phyloP scores from a whole-genome alignment of 2,797 vertebrate genomes.

The Danio kyathit region DNA sequence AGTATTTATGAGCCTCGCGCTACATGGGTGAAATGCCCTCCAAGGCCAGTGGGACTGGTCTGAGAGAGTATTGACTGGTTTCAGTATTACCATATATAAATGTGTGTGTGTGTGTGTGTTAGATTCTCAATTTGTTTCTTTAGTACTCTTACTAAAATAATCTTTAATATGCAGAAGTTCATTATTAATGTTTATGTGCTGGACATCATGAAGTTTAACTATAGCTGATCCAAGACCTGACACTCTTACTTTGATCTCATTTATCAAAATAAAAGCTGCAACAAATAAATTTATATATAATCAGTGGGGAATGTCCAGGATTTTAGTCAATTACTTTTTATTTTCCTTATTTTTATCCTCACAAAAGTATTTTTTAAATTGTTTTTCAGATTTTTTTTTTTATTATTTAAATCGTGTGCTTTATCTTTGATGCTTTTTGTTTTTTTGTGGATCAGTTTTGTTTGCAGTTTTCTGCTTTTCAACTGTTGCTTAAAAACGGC shows the following conservation, averaged over 20 bases:
- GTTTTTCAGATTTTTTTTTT: too few relatives aligned
- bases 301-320: too few relatives aligned
- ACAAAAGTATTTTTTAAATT: too few relatives aligned
- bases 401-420: too few relatives aligned
- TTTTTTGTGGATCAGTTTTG: background rate
- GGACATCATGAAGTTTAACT: background rate
- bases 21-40: slow-evolving; percentile 4
- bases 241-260: background rate
- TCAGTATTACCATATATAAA: too few relatives aligned
- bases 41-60: background rate
- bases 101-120: too few relatives aligned
- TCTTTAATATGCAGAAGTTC: background rate
- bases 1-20: slow-evolving; percentile 64
- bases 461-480: background rate
- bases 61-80: background rate
- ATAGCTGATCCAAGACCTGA: too few relatives aligned
- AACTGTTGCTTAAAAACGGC: background rate
- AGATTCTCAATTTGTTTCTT: background rate
- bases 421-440: too few relatives aligned
- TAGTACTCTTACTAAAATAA: background rate
- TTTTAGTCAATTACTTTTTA: too few relatives aligned
- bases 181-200: background rate
- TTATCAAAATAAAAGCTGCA: background rate
- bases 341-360: too few relatives aligned
- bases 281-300: too few relatives aligned